Base-by-base conservation (phyloP, 1,140 invertebrate genomes). In the Lutraria rhynchaena region DNA sequence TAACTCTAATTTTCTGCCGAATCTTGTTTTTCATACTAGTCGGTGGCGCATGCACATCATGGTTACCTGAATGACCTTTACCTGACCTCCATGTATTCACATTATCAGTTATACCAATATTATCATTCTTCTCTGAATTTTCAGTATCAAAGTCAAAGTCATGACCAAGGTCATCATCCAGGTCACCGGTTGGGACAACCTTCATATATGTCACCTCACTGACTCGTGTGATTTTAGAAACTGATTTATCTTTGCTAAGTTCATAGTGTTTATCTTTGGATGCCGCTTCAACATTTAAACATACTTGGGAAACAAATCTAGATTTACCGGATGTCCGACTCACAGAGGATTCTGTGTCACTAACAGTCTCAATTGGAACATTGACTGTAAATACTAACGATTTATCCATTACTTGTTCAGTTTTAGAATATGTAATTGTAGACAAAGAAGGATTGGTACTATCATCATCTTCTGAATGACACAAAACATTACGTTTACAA, bases 371-470 rank as follows among this genome's bases (percentile, higher is more conserved):
- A 53, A 77, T 22, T 1, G 74, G 74, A 77, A 77, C 46, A 37
- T 61, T 27, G 4, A 77, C 41, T 1, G 74, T 77, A 49, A 46
- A 77, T 1, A 65, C 24, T 44, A 77, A 29, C 35, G 74, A 46
- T 35, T 77, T 77, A 22, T 77, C 60, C 13, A 19, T 22, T 44
- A 44, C 24, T 55, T 53, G 7, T 9, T 9, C 31, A 53, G 24
- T 29, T 41, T 29, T 13, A 27, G 71, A 1, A 27, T 75, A 75
- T 41, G 31, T 61, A 29, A 75, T 75, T 33, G 71, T 44, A 11
- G 37, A 46, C 1, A 75, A 31, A 29, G 35, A 11, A 15, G 71
- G 71, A 2, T 75, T 75, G 22, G 22, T 60, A 27, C 58, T 49
- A 17, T 60, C 33, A 11, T 75, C 57, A 19, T 46, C 9, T 27